Conservation (phyloP, 2,888 invertebrate genomes). For the Hoplodrina blanda region DNA sequence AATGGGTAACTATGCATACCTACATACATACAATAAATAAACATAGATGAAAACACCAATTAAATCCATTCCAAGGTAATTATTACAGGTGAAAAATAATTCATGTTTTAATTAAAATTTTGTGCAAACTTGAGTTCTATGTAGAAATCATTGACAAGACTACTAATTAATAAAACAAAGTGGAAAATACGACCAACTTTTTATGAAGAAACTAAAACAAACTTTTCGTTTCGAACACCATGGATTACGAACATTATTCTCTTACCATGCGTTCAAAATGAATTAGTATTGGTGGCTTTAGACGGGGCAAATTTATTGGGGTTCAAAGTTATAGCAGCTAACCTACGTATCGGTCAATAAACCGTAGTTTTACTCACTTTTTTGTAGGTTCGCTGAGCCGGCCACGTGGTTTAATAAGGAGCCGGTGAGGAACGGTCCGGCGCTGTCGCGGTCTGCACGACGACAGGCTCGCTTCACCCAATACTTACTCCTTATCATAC, state of each 20-base stretch:
- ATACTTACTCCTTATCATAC: constrained; percentile 70
- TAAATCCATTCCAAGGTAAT: constrained; percentile 11
- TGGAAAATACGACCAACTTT: constrained; percentile 14
- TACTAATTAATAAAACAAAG: neutral
- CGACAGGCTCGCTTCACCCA: constrained; percentile 79
- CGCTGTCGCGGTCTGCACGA: constrained; percentile 82
- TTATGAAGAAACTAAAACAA: constrained; percentile 19
- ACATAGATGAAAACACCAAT: constrained; percentile 7
- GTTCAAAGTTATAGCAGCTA: constrained; percentile 40
- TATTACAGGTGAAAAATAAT: neutral
- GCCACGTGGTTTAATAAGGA: constrained; percentile 82
- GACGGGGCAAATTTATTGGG: constrained; percentile 3
- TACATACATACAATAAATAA: constrained; percentile 18
- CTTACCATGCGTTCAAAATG: constrained; percentile 7
- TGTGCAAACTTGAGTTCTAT: neutral
- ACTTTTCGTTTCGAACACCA: constrained; percentile 18
- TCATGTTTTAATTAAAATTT: neutral
- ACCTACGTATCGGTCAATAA: constrained; percentile 53
- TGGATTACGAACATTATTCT: constrained; percentile 7
- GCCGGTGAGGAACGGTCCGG: constrained; percentile 74
- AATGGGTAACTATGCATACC: neutral
- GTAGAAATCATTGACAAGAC: neutral
- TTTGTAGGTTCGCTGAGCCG: constrained; percentile 77
- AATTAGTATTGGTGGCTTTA: constrained; percentile 9
- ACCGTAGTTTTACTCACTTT: constrained; percentile 76